Base-by-base conservation (phyloP, 2,888 invertebrate species). In the Metacarcinus magister region DNA sequence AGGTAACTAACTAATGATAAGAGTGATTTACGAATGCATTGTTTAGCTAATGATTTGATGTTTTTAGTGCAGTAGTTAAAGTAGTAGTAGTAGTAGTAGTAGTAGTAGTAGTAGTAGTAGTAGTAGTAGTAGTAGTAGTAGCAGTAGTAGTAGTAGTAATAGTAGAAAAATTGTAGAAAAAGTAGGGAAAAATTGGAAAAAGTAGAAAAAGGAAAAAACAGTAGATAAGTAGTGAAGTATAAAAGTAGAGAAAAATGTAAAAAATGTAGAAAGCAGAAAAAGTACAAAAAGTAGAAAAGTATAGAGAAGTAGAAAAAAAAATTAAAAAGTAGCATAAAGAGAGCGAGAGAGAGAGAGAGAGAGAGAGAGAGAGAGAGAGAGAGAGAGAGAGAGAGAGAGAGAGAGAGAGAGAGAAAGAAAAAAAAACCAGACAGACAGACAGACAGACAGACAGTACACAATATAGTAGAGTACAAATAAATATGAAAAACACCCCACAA, bases 91-190 rank as follows among this genome's bases (percentile, higher is more conserved):
- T 75, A 28, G 75, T 75, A 28, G 75, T 75, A 28, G 75, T 75
- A 28, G 75, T 75, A 28, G 75, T 75, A 4, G 75, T 75, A 28
- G 75, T 75, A 28, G 75, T 75, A 28, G 75, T 75, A 28, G 75
- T 67, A 67, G 67, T 67, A 67, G 67, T 67, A 67, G 67, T 67
- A 67, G 67, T 67, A 67, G 67, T 67, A 67, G 67, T 82, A 82
- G 82, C 8, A 82, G 82, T 82, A 82, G 82, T 82, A 82, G 82
- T 82, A 67, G 23, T 67, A 67, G 67, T 67, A 67, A 19, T 67
- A 67, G 67, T 67, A 19, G 7, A 67, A 19, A 16, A 67, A 19
- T 67, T 16, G 67, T 67, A 67, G 67, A 3, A 67, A 19, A 8
- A 48, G 48, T 48, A 48, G 75, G 23, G n/a, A 3, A n/a, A 75